A percentile compares a stretch with the other conserved stretches of the same genome.
These are phyloP conservation scores for Crypturellus tataupa DNA, from an alignment of 2,797 vertebrate species.

Conservation along the genomic window DNA sequence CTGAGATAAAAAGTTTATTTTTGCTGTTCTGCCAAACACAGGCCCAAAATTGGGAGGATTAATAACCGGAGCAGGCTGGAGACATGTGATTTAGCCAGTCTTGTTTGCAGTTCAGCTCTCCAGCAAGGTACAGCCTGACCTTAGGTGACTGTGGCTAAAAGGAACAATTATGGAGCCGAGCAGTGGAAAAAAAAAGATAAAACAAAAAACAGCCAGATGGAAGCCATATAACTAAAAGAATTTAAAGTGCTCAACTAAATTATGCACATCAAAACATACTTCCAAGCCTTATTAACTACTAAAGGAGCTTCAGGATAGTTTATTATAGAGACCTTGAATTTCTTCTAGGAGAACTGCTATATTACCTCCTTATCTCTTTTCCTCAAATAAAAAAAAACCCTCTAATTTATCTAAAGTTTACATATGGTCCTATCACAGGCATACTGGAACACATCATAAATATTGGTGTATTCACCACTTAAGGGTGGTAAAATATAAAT, in stretches of 20 bases:
- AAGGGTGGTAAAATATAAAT: slow-evolving; percentile 19
- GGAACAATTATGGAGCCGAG: slow-evolving; percentile 59
- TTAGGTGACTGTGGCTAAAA: slow-evolving; percentile 75
- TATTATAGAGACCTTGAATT: background rate
- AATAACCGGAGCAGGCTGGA: slow-evolving; percentile 56
- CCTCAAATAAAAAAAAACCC: background rate
- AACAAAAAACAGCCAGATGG: slow-evolving; percentile 47
- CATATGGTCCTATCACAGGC: background rate
- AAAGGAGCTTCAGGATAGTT: background rate
- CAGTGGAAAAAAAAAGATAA: slow-evolving; percentile 19
- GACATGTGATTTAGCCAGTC: slow-evolving; percentile 49
- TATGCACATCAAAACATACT: slow-evolving; percentile 21
- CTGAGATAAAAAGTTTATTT: slow-evolving; percentile 53
- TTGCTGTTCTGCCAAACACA: slow-evolving; percentile 57
- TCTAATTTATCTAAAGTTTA: background rate
- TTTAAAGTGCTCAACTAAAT: slow-evolving; percentile 58
- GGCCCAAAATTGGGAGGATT: slow-evolving; percentile 64
- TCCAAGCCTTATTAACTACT: slow-evolving; percentile 29
- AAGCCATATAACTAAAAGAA: slow-evolving; percentile 60
- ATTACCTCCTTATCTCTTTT: background rate
- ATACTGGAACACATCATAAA: slow-evolving; percentile 12
- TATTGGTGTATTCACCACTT: background rate
- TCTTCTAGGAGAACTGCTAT: background rate
- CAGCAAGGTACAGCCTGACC: slow-evolving; percentile 78
- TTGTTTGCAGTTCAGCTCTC: slow-evolving; percentile 66